Percentiles rank a stretch among this genome's conserved stretches.
Evolutionary conservation across 2,113 vertebrate species (phyloP).

Genomic region (Actinemys pallida): DNA sequence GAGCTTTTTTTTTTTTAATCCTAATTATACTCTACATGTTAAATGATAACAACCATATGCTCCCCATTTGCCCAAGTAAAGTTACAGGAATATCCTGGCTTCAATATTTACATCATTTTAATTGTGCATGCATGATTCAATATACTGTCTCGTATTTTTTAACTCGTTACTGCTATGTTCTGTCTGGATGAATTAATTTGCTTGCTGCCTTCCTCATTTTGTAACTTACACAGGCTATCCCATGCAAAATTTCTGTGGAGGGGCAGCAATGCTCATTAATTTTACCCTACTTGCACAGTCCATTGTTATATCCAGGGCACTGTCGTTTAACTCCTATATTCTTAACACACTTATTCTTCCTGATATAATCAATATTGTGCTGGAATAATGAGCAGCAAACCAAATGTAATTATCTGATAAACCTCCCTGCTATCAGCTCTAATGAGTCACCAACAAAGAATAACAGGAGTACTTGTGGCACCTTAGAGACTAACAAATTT

Average conservation of each 20-base stretch:
- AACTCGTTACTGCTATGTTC: background rate
- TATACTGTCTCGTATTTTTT: rapidly evolving
- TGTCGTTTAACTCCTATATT: background rate
- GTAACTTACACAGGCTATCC: background rate
- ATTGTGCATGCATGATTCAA: background rate
- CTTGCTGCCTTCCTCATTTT: background rate
- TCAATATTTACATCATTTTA: background rate
- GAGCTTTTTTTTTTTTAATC: rapidly evolving
- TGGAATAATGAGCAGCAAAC: background rate
- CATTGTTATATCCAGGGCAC: rapidly evolving
- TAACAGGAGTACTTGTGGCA: too few relatives aligned
- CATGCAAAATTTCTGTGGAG: rapidly evolving
- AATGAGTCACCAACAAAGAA: background rate
- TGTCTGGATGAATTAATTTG: background rate
- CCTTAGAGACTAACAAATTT: too few relatives aligned
- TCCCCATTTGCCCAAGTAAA: background rate
- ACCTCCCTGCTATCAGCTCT: background rate
- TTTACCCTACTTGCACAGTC: rapidly evolving
- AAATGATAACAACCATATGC: background rate
- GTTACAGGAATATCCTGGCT: rapidly evolving
- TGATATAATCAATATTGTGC: background rate
- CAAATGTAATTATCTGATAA: background rate
- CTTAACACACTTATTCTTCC: background rate
- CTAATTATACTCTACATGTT: background rate
- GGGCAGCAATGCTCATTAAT: rapidly evolving